Evolutionary conservation across 1,140 invertebrate genomes (phyloP).

Genomic region (Pararge aegeria): DNA sequence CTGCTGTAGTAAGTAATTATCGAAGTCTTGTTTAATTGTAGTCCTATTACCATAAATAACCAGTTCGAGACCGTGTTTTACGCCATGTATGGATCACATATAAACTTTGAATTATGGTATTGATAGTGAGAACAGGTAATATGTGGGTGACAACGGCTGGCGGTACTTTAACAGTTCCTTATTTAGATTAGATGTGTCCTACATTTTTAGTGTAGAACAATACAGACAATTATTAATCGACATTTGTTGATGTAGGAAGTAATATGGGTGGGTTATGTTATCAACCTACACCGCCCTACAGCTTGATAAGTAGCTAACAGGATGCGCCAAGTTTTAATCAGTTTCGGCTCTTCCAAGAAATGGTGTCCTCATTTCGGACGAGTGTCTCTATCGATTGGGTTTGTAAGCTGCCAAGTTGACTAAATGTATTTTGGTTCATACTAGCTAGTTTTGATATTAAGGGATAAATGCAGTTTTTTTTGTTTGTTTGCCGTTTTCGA

Average conservation of each 20-base stretch:
- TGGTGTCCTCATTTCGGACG: slow-evolving; percentile 21
- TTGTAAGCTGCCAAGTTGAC: not conserved
- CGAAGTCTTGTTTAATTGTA: not conserved
- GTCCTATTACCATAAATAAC: not conserved
- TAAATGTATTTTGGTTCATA: not conserved
- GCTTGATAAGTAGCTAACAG: not conserved
- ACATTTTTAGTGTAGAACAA: slow-evolving; percentile 11
- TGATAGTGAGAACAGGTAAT: slow-evolving; percentile 24
- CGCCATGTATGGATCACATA: slow-evolving; percentile 2
- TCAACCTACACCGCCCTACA: slow-evolving; percentile 4
- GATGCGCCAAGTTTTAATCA: slow-evolving; percentile 19
- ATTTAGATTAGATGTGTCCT: slow-evolving; percentile 18
- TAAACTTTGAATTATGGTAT: slow-evolving; percentile 28
- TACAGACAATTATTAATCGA: slow-evolving; percentile 16
- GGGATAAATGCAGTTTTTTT: no score
- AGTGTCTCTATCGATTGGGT: slow-evolving; percentile 17
- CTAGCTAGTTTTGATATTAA: no score
- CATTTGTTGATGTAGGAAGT: slow-evolving; percentile 9
- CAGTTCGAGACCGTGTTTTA: not conserved
- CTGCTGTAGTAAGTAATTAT: not conserved
- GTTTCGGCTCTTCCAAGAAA: slow-evolving; percentile 5
- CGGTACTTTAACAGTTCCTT: slow-evolving; percentile 5
- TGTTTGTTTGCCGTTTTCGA: no score
- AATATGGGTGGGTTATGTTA: slow-evolving; percentile 12
- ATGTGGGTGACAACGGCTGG: slow-evolving; percentile 27